These are phyloP conservation scores for Lepidurus packardi DNA, from an alignment of 1,140 invertebrate genomes.

Conservation along the genomic window DNA sequence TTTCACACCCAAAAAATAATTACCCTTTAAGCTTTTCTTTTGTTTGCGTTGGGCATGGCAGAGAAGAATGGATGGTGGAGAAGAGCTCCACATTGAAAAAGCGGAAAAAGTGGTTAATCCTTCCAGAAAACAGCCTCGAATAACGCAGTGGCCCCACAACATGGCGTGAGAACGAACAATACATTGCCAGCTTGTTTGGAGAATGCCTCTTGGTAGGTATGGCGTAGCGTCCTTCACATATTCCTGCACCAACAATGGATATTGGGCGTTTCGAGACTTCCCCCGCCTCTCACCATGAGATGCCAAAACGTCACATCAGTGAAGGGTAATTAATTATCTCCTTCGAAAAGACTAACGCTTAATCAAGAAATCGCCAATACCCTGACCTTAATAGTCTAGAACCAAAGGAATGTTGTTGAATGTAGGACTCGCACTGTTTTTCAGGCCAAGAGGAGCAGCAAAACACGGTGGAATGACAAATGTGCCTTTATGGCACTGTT, in stretches of 20 bases:
- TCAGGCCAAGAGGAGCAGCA: background rate
- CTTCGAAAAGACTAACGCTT: background rate
- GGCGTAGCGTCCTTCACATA: slow-evolving; percentile 1
- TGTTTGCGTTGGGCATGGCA: no score
- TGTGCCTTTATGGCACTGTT: slow-evolving; percentile 8
- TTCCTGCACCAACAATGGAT: slow-evolving; percentile 8
- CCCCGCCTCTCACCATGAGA: slow-evolving; percentile 13
- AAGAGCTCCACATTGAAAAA: no score
- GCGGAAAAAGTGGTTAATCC: background rate
- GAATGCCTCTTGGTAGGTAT: background rate
- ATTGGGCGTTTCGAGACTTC: slow-evolving; percentile 14
- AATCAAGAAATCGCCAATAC: background rate
- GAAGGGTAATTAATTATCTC: slow-evolving; percentile 8
- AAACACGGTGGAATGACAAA: background rate
- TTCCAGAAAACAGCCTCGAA: background rate
- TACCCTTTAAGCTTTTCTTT: no score
- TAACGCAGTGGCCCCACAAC: background rate
- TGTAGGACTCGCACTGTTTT: background rate
- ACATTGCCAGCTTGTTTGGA: background rate
- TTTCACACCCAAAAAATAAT: no score
- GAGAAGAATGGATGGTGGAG: no score
- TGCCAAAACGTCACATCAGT: slow-evolving; percentile 18
- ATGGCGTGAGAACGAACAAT: background rate
- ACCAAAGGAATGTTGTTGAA: background rate
- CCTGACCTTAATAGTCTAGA: background rate